Evolutionary conservation across 2,888 invertebrate species (phyloP).

Genomic region (Yponomeuta evonymella): DNA sequence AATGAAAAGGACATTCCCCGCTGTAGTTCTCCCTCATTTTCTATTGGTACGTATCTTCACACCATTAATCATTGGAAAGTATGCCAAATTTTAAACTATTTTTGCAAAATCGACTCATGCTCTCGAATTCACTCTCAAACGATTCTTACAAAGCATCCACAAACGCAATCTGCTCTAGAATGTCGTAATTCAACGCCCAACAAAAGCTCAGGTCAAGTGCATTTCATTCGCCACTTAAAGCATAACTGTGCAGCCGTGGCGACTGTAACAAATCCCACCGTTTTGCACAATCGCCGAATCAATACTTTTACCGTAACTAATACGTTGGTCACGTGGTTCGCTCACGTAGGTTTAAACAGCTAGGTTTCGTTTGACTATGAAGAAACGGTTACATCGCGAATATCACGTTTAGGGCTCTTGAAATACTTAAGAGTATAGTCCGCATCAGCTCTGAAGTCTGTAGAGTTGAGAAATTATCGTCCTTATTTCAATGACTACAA

Average conservation of each 20-base stretch:
- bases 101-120: not conserved
- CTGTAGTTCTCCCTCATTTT: too few species aligned
- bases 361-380: not conserved
- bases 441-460: too few species aligned
- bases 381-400: not conserved
- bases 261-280: not conserved
- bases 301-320: not conserved
- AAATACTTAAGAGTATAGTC: too few species aligned
- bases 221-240: not conserved
- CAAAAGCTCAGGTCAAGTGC: slow-evolving; percentile 1
- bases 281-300: not conserved
- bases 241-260: not conserved
- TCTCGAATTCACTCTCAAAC: not conserved
- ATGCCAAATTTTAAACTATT: not conserved
- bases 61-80: not conserved
- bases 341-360: not conserved
- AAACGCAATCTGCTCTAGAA: not conserved
- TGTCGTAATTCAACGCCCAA: not conserved
- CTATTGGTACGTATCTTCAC: too few species aligned
- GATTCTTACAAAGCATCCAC: not conserved
- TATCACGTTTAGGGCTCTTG: not conserved
- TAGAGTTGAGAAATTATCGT: too few species aligned
- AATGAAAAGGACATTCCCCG: too few species aligned
- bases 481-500: too few species aligned
- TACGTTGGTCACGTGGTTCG: not conserved